Conservation (phyloP, 2,888 invertebrate species). For the Spatulosminthurus flaviceps region DNA sequence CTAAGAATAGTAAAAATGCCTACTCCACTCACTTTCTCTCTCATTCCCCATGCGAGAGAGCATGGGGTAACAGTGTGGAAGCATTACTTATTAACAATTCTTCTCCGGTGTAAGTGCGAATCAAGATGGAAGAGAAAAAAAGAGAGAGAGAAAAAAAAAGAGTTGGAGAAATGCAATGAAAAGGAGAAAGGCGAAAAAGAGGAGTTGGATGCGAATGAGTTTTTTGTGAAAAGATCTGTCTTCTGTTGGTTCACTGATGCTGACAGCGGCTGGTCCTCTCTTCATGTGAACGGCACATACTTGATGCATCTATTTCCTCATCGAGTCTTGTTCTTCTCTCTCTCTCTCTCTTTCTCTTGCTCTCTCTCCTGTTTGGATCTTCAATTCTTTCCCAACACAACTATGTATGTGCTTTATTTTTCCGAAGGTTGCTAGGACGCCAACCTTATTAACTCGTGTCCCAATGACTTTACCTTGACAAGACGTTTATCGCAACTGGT, state of each 20-base stretch:
- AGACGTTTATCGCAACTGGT: constrained; percentile 37
- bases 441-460: neutral
- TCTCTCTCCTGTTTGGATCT: constrained; percentile 27
- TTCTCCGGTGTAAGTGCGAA: constrained; percentile 16
- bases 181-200: constrained; percentile 33
- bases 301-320: constrained; percentile 18
- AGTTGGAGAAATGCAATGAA: constrained; percentile 25
- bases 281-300: constrained; percentile 22
- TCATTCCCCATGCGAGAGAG: too few species aligned
- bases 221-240: constrained; percentile 39
- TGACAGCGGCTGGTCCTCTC: constrained; percentile 46
- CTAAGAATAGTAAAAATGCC: too few species aligned
- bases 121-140: constrained; percentile 4
- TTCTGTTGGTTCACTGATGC: constrained; percentile 34
- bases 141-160: constrained; percentile 6
- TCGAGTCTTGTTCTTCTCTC: constrained; percentile 21
- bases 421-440: neutral
- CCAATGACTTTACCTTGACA: neutral
- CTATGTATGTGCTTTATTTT: too few species aligned
- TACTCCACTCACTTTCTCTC: too few species aligned
- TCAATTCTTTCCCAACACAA: neutral
- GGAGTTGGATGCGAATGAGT: constrained; percentile 35
- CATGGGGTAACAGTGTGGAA: constrained; percentile 5
- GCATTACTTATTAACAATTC: constrained; percentile 38
- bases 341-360: constrained; percentile 28